Base-by-base conservation (phyloP, 2,888 invertebrate genomes). In the Lepidocyrtinus sp. region DNA sequence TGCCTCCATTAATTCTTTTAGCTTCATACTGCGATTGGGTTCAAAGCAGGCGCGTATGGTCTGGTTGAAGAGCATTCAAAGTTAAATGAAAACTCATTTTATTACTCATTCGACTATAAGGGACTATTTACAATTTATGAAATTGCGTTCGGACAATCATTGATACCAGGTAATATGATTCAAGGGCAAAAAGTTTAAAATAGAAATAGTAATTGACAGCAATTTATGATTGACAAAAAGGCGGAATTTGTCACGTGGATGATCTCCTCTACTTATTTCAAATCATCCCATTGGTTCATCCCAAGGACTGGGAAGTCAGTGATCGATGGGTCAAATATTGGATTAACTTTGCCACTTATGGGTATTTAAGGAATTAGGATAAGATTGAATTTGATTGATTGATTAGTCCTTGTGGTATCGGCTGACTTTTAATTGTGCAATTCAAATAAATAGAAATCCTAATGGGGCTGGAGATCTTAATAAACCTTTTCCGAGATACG, bases 101-200 rank as follows among this genome's bases (percentile, higher is more conserved):
- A 82, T n/a, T 84, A 82, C 59, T 76, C 82, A 7, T 84, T 84
- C 25, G 82, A 84, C 26, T 82, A 82, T 26, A 67, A 50, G 25
- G 84, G 84, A 5, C 45, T 78, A n/a, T 81, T 75, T 65, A 80
- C 84, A 1, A 82, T 78, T 1, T 82, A 68, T 55, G 81, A 77
- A 12, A 26, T 84, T 9, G 61, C 59, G 7, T 27, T 17, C 46
- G 74, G 78, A 27, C 55, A 26, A 22, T 9, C 46, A 1, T 12
- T 21, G 9, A 67, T 84, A 50, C 74, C 79, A 0, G 75, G 82
- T 22, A 77, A 72, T 64, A 24, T 50, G 15, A 19, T 22, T 69
- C 61, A 67, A 24, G 19, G 26, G 1, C 19, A 25, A 64, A n/a
- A n/a, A n/a, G n/a, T n/a, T n/a, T 21, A 19, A 12, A 9, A 9